Evolutionary conservation across 2,797 vertebrate genomes (phyloP), one percentile per base, ranked within the genome.

Genomic region (Micrastur ruficollis): DNA sequence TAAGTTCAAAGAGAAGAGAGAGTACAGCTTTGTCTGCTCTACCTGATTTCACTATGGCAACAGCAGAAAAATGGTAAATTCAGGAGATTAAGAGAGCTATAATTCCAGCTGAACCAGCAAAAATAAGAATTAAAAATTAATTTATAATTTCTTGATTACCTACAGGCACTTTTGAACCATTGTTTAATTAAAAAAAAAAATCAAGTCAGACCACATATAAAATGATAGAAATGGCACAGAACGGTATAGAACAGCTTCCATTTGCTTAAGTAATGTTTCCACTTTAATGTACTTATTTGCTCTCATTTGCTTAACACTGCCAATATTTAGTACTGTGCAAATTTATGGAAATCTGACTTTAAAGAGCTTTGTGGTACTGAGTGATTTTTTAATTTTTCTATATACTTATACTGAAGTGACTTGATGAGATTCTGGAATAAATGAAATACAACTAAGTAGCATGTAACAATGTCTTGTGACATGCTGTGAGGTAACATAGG

Each of bases 251-350:
- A 61, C 68, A 86, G 73, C 86, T 74, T 90, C 76, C 86, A 36
- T 94, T 97, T 92, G 73, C 67, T 95, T 95, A 91, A 92, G 62
- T 80, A 83, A 83, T 70, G 85, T 96, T 97, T 97, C 95, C 79
- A 80, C 74, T 97, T 95, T 96, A 92, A 93, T 96, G 87, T 97
- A 94, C 90, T 97, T 97, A 96, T 81, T 97, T 95, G 83, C 68
- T 95, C 83, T 91, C 95, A 89, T 81, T 97, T 95, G 86, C 83
- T 79, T 95, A 95, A 96, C 58, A 95, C 27, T 72, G 72, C 81
- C 81, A 84, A 74, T 79, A 86, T 91, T 96, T 90, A 96, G 94
- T 73, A 92, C 67, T 85, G 83, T 59, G 90, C 68, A 97, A 97
- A 97, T 93, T 81, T 97, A 89, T 93, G 89, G 75, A 93, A 97